A percentile compares a stretch with the other conserved stretches of the same genome.
Evolutionary conservation across 2,888 invertebrate species (phyloP).

Genomic region (Phyllotreta striolata): DNA sequence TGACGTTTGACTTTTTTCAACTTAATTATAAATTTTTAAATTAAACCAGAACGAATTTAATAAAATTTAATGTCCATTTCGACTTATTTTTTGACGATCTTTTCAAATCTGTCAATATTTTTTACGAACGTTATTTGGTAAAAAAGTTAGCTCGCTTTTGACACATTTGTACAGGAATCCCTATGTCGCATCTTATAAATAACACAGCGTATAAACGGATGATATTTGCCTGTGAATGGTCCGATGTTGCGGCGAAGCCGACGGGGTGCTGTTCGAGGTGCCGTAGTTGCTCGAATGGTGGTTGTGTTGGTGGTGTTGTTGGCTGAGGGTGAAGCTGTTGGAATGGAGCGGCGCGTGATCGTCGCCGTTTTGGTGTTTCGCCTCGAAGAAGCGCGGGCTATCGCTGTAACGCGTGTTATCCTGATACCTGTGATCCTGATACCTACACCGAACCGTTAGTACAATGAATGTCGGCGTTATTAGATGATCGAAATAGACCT

Average conservation of each 20-base stretch:
- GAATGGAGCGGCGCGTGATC: conserved; percentile 63
- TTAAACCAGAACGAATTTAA: no score
- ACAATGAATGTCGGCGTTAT: no score
- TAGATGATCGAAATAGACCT: conserved; percentile 34
- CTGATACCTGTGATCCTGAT: conserved; percentile 42
- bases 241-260: conserved; percentile 73
- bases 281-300: conserved; percentile 65
- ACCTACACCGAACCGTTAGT: conserved; percentile 5
- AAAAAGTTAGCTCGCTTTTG: no score
- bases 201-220: no score
- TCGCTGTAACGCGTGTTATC: conserved; percentile 46
- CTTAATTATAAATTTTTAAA: no score
- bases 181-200: no score
- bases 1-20: no score
- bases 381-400: conserved; percentile 48
- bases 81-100: no score
- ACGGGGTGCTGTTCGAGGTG: conserved; percentile 63
- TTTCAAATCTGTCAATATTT: no score
- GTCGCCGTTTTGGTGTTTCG: conserved; percentile 52
- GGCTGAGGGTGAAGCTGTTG: conserved; percentile 68
- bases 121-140: no score
- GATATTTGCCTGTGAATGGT: conserved; percentile 67
- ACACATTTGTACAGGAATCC: no score
- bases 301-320: conserved; percentile 59
- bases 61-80: no score